Conservation (phyloP, 2,888 invertebrate genomes). For the Meiosimyza platycephala region DNA sequence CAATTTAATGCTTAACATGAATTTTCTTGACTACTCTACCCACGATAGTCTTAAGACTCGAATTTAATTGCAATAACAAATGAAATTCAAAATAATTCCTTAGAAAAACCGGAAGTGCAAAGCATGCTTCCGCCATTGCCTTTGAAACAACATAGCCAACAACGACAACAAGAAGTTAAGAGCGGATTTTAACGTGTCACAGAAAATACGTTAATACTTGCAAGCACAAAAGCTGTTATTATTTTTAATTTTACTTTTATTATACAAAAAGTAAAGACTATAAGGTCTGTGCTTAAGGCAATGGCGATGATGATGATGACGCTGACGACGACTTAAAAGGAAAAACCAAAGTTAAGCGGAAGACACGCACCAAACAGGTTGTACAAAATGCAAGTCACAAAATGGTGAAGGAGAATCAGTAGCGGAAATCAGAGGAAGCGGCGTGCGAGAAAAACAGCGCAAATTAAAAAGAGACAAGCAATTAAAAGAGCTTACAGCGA, state of each 20-base stretch:
- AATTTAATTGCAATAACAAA: not conserved
- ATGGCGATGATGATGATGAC: not conserved
- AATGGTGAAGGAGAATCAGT: not conserved
- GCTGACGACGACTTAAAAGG: too few relatives aligned
- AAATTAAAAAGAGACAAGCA: constrained; percentile 26
- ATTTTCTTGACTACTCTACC: not conserved
- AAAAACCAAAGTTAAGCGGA: not conserved
- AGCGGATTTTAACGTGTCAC: constrained; percentile 22
- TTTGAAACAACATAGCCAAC: too few relatives aligned
- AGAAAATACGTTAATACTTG: constrained; percentile 20
- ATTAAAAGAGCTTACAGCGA: constrained; percentile 23
- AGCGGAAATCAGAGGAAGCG: not conserved
- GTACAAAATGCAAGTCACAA: too few relatives aligned
- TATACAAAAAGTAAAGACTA: not conserved
- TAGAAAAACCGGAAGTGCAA: constrained; percentile 8
- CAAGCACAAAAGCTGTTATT: constrained; percentile 9
- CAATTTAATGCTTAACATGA: too few relatives aligned
- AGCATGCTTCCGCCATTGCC: not conserved
- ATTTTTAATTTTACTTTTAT: constrained; percentile 10
- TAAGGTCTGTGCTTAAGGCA: not conserved
- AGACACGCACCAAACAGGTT: too few relatives aligned
- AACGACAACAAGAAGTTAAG: constrained; percentile 1
- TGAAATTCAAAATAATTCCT: constrained; percentile 17
- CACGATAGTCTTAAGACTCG: not conserved
- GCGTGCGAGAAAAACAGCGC: not conserved